Evolutionary conservation across 2,797 vertebrate species (phyloP).

Genomic region (Tangara arthus): DNA sequence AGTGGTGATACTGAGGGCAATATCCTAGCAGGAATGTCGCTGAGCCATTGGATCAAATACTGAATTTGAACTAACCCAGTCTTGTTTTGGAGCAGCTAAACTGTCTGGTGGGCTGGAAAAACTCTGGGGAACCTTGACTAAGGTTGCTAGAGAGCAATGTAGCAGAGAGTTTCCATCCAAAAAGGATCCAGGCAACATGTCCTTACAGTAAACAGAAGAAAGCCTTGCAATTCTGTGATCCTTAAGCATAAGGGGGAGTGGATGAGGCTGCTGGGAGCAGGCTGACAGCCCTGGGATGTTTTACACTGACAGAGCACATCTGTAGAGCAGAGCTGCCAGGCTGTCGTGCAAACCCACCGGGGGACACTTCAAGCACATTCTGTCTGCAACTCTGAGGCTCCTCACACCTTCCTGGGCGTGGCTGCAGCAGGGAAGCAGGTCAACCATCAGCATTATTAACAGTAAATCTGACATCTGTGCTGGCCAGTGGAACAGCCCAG

Average conservation of each 20-base stretch:
- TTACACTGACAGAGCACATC: slow-evolving; percentile 51
- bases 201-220: slow-evolving; percentile 55
- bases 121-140: slow-evolving; percentile 40
- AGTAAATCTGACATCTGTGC: slow-evolving; percentile 31
- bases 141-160: slow-evolving; percentile 55
- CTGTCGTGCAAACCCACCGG: neutral
- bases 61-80: slow-evolving; percentile 11
- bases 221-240: slow-evolving; percentile 25
- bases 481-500: slow-evolving; percentile 6
- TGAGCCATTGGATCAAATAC: neutral
- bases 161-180: slow-evolving; percentile 45
- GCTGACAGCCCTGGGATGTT: slow-evolving; percentile 28
- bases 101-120: slow-evolving; percentile 37
- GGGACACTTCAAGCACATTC: neutral
- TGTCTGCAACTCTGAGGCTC: neutral
- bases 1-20: slow-evolving; percentile 2
- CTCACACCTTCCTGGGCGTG: slow-evolving; percentile 18
- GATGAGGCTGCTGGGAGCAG: slow-evolving; percentile 21
- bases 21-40: neutral
- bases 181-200: slow-evolving; percentile 61
- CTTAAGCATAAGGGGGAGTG: neutral
- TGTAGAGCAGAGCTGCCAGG: slow-evolving; percentile 35
- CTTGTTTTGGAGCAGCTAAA: slow-evolving; percentile 36
- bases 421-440: neutral
- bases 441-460: neutral